Base-by-base conservation (phyloP, 1,140 invertebrate genomes). In the Paraescarpia echinospica region DNA sequence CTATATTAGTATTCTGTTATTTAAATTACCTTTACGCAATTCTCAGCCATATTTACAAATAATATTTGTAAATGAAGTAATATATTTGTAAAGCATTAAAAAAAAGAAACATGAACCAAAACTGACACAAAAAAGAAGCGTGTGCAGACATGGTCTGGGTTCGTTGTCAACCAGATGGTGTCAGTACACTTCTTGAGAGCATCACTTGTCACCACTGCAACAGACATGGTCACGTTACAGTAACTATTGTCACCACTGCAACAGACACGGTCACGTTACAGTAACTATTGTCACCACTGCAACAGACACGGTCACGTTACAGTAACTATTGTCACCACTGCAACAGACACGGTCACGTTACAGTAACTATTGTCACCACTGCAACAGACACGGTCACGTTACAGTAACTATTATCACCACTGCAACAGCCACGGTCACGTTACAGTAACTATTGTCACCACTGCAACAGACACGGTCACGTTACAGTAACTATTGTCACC, bases 51-150 rank as follows among this genome's bases (percentile, higher is more conserved):
- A 12, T 77, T 77, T 77, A 77, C 59, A 18, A 77, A 4, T 27
- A 77, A 77, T 77, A 93, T 92, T 18, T 92, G 92, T 22, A 34
- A 89, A 77, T 34, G 31, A n/a, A n/a, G n/a, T n/a, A n/a, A n/a
- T n/a, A n/a, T n/a, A n/a, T n/a, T n/a, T n/a, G 18, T 35, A 92
- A 59, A 31, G 33, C 18, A 41, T 51, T 48, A 33, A 59, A 91
- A 35, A 33, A 91, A 48, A 91, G 14, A 34, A 12, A 2, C 4
- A 48, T 2, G 35, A 91, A 8, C 14, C 33, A 33, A 33, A 33
- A 91, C 34, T 94, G 93, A 95, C 94, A 95, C 94, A 93, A 95
- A 95, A 92, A 95, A 95, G 93, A 95, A 95, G 33, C 95, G 93
- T 35, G 95, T 95, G 90, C 95, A 95, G n/a, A 95, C 94, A 93